These are phyloP conservation scores for Stenodera caucasica DNA, from an alignment of 2,888 invertebrate genomes.

Conservation along the genomic window DNA sequence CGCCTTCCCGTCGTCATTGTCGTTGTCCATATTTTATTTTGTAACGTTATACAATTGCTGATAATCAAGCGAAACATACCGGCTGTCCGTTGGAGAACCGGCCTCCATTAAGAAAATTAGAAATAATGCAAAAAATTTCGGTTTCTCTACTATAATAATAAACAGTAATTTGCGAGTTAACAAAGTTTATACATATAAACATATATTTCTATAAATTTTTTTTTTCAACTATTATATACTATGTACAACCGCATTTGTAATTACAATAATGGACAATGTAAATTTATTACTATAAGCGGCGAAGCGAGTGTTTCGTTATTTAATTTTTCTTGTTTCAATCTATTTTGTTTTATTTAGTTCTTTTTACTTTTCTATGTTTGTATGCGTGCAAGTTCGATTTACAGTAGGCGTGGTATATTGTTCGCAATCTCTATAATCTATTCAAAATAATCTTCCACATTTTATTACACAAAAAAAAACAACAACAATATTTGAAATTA, in stretches of 20 bases:
- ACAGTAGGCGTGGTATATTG: slow-evolving; percentile 3
- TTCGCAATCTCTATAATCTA: not conserved
- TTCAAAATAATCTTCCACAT: not conserved
- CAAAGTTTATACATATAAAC: not conserved
- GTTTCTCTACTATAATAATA: no score
- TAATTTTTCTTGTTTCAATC: not conserved
- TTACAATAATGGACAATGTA: slow-evolving; percentile 3
- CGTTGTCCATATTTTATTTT: slow-evolving; percentile 5
- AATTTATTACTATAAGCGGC: slow-evolving; percentile 10
- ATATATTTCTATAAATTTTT: not conserved
- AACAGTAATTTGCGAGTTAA: not conserved
- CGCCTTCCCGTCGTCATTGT: slow-evolving; percentile 19
- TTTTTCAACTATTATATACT: not conserved
- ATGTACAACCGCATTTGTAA: slow-evolving; percentile 8
- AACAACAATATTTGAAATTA: no score
- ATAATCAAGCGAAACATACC: not conserved
- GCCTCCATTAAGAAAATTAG: no score
- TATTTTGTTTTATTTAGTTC: not conserved
- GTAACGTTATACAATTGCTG: slow-evolving; percentile 2
- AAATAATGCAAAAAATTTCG: no score
- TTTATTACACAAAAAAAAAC: no score
- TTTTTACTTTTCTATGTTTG: not conserved
- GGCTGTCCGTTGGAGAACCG: not conserved
- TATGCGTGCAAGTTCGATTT: not conserved
- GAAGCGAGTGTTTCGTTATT: slow-evolving; percentile 1